Evolutionary conservation across 1,140 invertebrate genomes (phyloP), one percentile per base, ranked within the genome.

Genomic region (Drosophila tani): DNA sequence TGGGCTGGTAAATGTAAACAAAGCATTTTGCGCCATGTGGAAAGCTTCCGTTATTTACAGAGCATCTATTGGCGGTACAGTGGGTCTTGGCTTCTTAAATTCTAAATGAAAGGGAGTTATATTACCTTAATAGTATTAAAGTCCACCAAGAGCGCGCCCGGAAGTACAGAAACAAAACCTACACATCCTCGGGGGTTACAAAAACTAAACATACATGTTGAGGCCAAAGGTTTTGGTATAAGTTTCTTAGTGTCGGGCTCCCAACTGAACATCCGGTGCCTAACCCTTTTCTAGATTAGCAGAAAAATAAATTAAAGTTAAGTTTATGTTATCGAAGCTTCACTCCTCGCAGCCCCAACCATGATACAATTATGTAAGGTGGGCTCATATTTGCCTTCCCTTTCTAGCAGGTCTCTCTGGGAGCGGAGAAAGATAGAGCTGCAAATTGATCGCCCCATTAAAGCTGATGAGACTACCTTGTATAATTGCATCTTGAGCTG

Each of bases 1-100:
- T 51, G 21, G 29, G 21, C 21, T 43, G 68, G 59, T 14, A 49
- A 82, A 87, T 86, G 83, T 86, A 87, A 83, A 86, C 83, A 87
- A 86, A 80, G 83, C 49, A 69, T 77, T 73, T 50, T 79, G 74
- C 75, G 74, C 56, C 78, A 65, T 47, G 47, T 17, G 71, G 24
- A 11, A 46, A 43, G 19, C 45, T 46, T 35, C 14, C 15, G 17
- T n/a, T 12, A 21, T 56, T 24, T 24, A 4, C 19, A 5, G 17
- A 24, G 21, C 5, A 41, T 53, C 11, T 32, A 12, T 3, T 2
- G 49, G 2, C 6, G 63, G 11, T 40, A 49, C 32, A 27, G 50
- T 57, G 15, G 43, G 2, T 51, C 15, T 15, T 32, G 8, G 24
- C 3, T 19, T 2, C n/a, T 15, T 53, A 0, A 9, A n/a, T n/a